Conservation (phyloP, 2,797 vertebrate genomes). For the Enteromius anoplus region DNA sequence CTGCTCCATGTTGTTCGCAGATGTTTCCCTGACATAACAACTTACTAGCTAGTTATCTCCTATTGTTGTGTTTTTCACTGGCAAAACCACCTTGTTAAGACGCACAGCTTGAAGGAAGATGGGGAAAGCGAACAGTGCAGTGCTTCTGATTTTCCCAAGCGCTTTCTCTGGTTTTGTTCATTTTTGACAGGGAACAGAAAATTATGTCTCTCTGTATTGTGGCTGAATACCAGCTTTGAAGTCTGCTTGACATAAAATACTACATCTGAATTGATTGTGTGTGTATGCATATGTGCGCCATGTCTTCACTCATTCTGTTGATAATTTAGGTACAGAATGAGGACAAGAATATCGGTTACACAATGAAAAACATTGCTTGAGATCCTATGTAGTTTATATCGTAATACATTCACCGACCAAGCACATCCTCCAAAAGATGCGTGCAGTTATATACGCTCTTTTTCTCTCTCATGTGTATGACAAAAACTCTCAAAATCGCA, state of each 20-base stretch:
- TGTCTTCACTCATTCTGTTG: not conserved
- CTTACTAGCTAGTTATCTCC: constrained; percentile 34
- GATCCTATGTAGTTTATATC: not conserved
- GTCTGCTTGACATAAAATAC: constrained; percentile 25
- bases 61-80: constrained; percentile 32
- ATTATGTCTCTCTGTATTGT: constrained; percentile 18
- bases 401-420: not conserved
- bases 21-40: constrained; percentile 48
- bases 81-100: constrained; percentile 43
- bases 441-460: not conserved
- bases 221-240: constrained; percentile 29
- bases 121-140: not conserved
- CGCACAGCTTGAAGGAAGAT: constrained; percentile 24
- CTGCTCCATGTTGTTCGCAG: constrained; percentile 53
- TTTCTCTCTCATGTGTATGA: not conserved
- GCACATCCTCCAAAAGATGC: not conserved
- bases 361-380: not conserved
- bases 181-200: constrained; percentile 18
- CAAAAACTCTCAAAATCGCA: constrained; percentile 1
- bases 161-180: constrained; percentile 31
- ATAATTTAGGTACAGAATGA: constrained; percentile 12
- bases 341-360: constrained; percentile 8
- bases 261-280: constrained; percentile 25
- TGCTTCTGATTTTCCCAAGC: constrained; percentile 31
- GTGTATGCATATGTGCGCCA: constrained; percentile 3